Base-by-base conservation (phyloP, 2,113 vertebrate genomes). In the Archocentrus centrarchus region DNA sequence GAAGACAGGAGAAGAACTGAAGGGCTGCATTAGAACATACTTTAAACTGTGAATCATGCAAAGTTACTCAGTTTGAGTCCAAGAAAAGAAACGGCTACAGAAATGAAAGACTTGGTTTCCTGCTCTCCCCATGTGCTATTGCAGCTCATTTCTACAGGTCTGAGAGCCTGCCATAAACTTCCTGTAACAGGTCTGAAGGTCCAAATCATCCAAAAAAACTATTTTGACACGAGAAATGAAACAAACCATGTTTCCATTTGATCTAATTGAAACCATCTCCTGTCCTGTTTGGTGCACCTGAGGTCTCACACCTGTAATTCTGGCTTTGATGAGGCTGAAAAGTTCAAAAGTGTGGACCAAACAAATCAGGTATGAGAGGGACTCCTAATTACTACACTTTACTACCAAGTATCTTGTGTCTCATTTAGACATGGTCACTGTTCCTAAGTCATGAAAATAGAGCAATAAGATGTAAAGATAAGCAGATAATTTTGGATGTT, bases 301-400 rank as follows among this genome's bases (percentile, higher is more conserved):
- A 22, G 0, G 35, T 41, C 62, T 41, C 37, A 0, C 0, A 41
- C 0, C 0, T 66, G 37, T 24, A 66, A 24, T 41, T 66, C 35
- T 44, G 37, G 4, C 4, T 66, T 7, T 1, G 39, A 47, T 44
- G 13, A 44, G 39, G 55, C 55, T 55, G 8, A 57, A 20, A 57
- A n/a, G 20, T 57, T 3, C 39, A 11, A 11, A 39, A 41, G 9
- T 41, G 10, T 41, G 44, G 41, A 13, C 41, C 20, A 57, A 11
- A n/a, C 20, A 11, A 3, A 20, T 57, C 20, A 57, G 20, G 53
- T 57, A 57, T 10, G 1, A 44, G n/a, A 2, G 2, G n/a, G n/a
- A 13, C 13, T 7, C 37, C 13, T 17, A 44, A 66, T 24, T 0
- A 44, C 7, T 44, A 37, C 63, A 9, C 3, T 41, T 11, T 41